Conservation (phyloP, 2,113 vertebrate genomes). For the Cebidichthys violaceus region DNA sequence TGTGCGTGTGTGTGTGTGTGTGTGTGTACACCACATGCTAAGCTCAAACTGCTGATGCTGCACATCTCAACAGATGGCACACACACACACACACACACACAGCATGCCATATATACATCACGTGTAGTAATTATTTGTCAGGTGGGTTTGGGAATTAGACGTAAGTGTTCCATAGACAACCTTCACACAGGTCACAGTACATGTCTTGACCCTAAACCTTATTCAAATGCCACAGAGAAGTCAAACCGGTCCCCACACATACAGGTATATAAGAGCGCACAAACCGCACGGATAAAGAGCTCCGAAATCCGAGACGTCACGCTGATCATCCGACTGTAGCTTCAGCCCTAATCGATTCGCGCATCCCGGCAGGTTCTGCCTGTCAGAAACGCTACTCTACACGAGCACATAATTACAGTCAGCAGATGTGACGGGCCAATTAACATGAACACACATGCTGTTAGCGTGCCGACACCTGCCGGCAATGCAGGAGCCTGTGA, state of each 20-base stretch:
- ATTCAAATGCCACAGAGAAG: background rate
- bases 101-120: background rate
- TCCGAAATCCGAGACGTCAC: background rate
- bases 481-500: background rate
- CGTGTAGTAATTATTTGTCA: slow-evolving; percentile 1
- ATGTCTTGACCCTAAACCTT: background rate
- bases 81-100: slow-evolving; percentile 30
- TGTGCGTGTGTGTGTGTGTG: background rate
- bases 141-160: background rate
- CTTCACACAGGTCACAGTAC: background rate
- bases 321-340: background rate
- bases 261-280: too few relatives aligned
- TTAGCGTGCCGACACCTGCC: slow-evolving; percentile 4
- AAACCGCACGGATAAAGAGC: background rate
- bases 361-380: background rate
- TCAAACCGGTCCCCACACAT: background rate
- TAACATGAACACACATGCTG: slow-evolving; percentile 37
- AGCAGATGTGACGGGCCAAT: slow-evolving; percentile 47
- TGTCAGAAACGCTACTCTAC: slow-evolving; percentile 14
- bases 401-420: slow-evolving; percentile 33
- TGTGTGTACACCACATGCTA: slow-evolving; percentile 24
- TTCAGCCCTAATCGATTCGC: background rate
- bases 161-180: background rate
- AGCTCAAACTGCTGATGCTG: slow-evolving; percentile 41
- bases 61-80: slow-evolving; percentile 53